Evolutionary conservation across 2,797 vertebrate species (phyloP), one percentile per base, ranked within the genome.

Genomic region (Menidia menidia): DNA sequence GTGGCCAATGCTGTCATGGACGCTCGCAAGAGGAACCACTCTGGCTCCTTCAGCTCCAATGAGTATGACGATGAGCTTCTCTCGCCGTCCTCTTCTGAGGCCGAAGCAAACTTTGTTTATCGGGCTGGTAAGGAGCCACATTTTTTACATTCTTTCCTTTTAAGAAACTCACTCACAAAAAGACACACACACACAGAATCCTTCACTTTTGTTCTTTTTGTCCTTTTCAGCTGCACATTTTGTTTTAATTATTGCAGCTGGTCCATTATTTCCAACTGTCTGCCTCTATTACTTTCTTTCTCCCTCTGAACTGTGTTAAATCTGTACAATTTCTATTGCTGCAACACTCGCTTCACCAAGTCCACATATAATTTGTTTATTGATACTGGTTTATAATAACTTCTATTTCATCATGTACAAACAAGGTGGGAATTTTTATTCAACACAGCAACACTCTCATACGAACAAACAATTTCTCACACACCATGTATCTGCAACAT

Each of bases 11-110:
- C 94, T 66, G 96, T 98, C 91, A 96, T 97, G 93, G 97, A 97
- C 60, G 95, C 95, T 25, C 96, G 98, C 82, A 96, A 95, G 89
- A 96, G 98, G 90, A 98, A 97, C 94, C 97, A 99, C 94, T 99
- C 98, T 0, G 98, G 98, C 81, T 99, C 98, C 64, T 99, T 98
- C 95, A 99, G 98, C 92, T 99, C 98, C 90, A 99, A 99, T 52
- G 98, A 99, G 94, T 99, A 98, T 76, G 98, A 99, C 61, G 98
- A 99, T 65, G 98, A 99, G 70, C 88, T 99, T 82, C 97, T 99
- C 71, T 99, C 98, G 45, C 98, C 98, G 0, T 98, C 97, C 3
- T 99, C 97, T 60, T 99, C 98, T 2, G 98, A 99, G 88, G 95
- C 97, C 0, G 98, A 99, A 90, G 97, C 97, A 63, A 98, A 97